Evolutionary conservation across 1,140 invertebrate genomes (phyloP).

Genomic region (Drosophila mayri): DNA sequence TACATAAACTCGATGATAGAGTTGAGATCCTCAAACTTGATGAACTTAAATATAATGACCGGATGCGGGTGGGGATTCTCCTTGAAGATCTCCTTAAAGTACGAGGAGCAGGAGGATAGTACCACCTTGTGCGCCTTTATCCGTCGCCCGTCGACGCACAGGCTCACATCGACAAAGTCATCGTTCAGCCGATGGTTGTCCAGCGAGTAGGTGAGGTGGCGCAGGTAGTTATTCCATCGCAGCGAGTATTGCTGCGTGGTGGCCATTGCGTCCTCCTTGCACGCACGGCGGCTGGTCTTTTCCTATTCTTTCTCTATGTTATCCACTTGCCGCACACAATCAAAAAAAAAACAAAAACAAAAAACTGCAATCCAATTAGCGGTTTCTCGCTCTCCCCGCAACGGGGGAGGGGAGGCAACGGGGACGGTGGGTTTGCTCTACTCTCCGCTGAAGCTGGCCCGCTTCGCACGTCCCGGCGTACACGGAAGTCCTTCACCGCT

Average conservation of each 20-base stretch:
- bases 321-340: background rate
- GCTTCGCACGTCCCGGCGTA: constrained; percentile 9
- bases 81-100: constrained; percentile 93
- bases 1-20: constrained; percentile 95
- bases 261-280: constrained; percentile 62
- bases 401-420: constrained; percentile 7
- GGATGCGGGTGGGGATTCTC: constrained; percentile 94
- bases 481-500: constrained; percentile 9
- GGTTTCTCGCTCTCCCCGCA: constrained; percentile 22
- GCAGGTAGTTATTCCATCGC: constrained; percentile 91
- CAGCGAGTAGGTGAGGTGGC: constrained; percentile 91
- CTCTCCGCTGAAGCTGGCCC: constrained; percentile 3
- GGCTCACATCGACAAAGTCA: constrained; percentile 93
- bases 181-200: constrained; percentile 91
- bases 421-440: constrained; percentile 7
- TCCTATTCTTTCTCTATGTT: background rate
- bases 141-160: constrained; percentile 93
- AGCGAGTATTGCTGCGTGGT: constrained; percentile 89
- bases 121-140: constrained; percentile 94
- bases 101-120: constrained; percentile 93
- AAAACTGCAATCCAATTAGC: constrained; percentile 36
- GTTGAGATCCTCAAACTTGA: constrained; percentile 92
- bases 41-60: constrained; percentile 94
- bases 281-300: background rate
- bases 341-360: background rate